phyloP scores from a whole-genome alignment of 2,888 invertebrate genomes.

The Ichneumoninae sp. region DNA sequence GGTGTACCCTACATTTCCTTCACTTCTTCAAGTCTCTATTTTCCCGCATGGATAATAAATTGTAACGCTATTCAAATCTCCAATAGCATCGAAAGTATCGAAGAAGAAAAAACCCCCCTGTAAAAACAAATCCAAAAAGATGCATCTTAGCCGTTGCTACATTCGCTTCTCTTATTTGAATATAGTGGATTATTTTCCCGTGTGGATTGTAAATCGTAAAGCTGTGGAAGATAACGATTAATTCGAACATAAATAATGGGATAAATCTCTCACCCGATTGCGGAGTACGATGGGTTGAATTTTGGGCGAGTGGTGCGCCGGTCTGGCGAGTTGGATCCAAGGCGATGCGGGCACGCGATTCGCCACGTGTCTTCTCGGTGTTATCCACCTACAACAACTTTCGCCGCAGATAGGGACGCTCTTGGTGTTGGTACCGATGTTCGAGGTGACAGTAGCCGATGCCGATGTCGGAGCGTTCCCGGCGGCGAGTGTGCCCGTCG shows the following conservation, averaged over 20 bases:
- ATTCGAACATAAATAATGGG: neutral
- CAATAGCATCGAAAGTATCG: too few species aligned
- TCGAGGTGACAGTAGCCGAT: conserved; percentile 50
- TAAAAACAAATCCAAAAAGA: neutral
- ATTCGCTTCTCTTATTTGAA: too few species aligned
- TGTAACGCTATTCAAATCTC: too few species aligned
- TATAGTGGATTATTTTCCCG: too few species aligned
- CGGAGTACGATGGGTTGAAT: conserved; percentile 69
- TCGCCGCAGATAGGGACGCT: conserved; percentile 40
- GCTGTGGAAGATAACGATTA: too few species aligned
- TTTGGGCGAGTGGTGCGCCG: conserved; percentile 80
- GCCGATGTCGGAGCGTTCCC: conserved; percentile 11
- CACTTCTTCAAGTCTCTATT: too few species aligned
- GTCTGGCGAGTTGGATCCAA: conserved; percentile 79
- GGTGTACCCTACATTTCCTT: too few species aligned
- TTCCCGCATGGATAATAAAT: too few species aligned
- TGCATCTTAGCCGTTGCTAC: too few species aligned
- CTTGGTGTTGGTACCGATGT: conserved; percentile 14
- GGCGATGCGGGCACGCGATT: conserved; percentile 82
- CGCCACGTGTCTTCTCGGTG: conserved; percentile 77
- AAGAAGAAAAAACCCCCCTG: neutral
- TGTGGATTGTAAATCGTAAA: too few species aligned
- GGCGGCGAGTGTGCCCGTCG: conserved; percentile 3
- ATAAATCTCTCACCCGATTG: conserved; percentile 52
- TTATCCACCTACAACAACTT: conserved; percentile 73